A percentile compares a stretch with the other conserved stretches of the same genome.
Conservation (phyloP, 2,888 invertebrate genomes). For the Eilema griseolum region DNA sequence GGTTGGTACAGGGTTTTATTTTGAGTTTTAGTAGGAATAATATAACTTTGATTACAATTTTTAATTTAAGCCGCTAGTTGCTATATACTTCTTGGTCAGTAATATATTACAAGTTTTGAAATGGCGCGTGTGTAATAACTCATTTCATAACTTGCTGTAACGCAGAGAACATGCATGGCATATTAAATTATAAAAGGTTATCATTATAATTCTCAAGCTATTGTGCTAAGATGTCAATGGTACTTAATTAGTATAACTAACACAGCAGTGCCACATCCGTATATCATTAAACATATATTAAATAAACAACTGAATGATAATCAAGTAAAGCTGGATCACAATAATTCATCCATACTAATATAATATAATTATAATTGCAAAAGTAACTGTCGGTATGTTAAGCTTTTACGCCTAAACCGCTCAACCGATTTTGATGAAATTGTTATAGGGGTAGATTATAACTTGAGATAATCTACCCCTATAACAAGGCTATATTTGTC, state of each 20-base stretch:
- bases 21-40: no score
- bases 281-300: neutral
- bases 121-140: neutral
- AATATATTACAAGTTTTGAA: neutral
- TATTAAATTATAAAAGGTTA: conserved; percentile 1
- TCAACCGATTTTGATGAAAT: no score
- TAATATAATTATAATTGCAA: no score
- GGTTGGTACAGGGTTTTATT: no score
- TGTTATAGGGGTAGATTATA: no score
- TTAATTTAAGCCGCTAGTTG: no score
- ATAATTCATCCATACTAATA: neutral
- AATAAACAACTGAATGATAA: neutral
- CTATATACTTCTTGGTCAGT: neutral
- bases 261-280: neutral
- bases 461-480: no score
- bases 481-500: no score
- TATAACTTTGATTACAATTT: no score
- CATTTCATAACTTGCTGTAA: neutral
- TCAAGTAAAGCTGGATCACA: neutral
- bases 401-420: no score
- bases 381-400: no score
- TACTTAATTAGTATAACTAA: conserved; percentile 2
- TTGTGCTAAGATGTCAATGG: neutral
- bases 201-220: conserved; percentile 1
- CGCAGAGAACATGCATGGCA: neutral